These are phyloP conservation scores for Salvelinus fontinalis DNA, from an alignment of 2,113 vertebrate genomes.

Conservation along the genomic window DNA sequence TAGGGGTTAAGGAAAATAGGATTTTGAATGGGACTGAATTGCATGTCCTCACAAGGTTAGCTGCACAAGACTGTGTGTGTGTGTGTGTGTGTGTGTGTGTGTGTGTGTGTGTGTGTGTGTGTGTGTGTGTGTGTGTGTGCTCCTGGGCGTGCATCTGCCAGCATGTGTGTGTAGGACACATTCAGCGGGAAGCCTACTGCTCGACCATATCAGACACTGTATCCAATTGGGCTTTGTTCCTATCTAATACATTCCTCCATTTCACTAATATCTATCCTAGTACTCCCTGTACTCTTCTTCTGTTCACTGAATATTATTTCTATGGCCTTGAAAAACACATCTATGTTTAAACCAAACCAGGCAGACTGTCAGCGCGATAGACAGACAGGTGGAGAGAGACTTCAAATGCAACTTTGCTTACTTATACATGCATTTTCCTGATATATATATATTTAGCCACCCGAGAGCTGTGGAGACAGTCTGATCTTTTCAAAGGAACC, in stretches of 20 bases:
- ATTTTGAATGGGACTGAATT: too few species aligned
- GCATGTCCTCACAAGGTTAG: too few species aligned
- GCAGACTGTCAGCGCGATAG: background rate
- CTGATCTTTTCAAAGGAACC: conserved; percentile 13
- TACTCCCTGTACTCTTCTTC: background rate
- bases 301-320: background rate
- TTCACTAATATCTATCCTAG: background rate
- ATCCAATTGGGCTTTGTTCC: background rate
- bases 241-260: background rate
- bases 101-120: background rate
- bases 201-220: background rate
- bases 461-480: conserved; percentile 7
- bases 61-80: too few species aligned
- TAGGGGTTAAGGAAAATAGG: too few species aligned
- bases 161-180: background rate
- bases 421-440: background rate
- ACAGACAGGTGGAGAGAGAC: background rate
- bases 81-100: too few species aligned
- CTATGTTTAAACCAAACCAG: background rate
- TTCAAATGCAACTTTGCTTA: conserved; percentile 9
- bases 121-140: background rate
- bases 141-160: background rate
- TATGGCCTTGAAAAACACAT: background rate
- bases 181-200: background rate
- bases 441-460: conserved; percentile 6